Evolutionary conservation across 2,888 invertebrate species (phyloP).

Genomic region (Cylindroiulus punctatus): DNA sequence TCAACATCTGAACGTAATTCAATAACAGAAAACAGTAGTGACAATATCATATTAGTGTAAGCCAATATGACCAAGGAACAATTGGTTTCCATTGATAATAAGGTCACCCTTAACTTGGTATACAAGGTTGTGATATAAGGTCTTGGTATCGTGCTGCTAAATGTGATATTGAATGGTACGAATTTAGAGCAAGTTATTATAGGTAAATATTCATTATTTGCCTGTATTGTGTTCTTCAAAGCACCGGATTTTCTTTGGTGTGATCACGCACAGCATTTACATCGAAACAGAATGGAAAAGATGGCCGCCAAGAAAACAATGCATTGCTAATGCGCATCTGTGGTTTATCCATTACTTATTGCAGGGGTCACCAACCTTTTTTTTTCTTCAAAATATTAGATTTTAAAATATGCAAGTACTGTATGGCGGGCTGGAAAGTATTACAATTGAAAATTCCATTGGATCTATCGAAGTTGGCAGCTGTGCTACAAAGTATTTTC

Average conservation of each 20-base stretch:
- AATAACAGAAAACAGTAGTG: not conserved
- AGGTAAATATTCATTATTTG: conserved; percentile 18
- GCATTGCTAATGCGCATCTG: no score
- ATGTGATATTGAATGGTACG: not conserved
- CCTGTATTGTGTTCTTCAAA: not conserved
- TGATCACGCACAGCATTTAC: not conserved
- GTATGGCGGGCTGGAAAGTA: no score
- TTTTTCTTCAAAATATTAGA: no score
- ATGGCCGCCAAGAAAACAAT: no score
- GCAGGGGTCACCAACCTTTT: no score
- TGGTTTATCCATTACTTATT: no score
- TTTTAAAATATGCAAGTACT: no score
- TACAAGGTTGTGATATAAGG: not conserved
- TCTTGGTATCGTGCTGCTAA: not conserved
- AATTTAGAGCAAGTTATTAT: conserved; percentile 24
- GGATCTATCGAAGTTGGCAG: no score
- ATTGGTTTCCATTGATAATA: not conserved
- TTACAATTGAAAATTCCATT: no score
- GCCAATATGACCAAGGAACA: not conserved
- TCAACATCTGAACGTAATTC: not conserved
- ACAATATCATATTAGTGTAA: not conserved
- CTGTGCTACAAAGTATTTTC: no score
- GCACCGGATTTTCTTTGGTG: conserved; percentile 13
- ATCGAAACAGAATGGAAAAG: not conserved
- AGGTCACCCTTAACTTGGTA: not conserved